phyloP scores from a whole-genome alignment of 2,797 vertebrate species.

The Odontamblyopus rebecca region DNA sequence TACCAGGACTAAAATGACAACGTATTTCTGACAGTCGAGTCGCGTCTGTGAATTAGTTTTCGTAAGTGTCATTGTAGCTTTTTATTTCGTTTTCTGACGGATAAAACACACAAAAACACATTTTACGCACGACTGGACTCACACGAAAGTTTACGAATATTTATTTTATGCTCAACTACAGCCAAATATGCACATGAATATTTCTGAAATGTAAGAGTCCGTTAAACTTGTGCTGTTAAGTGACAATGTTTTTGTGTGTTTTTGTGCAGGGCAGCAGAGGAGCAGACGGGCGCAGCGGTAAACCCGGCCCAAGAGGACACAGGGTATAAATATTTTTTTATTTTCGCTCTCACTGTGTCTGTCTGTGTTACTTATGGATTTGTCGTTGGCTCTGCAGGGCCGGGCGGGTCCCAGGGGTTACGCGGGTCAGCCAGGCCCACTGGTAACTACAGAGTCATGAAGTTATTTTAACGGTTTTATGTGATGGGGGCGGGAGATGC shows the following conservation, averaged over 20 bases:
- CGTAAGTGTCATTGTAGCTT: too few relatives aligned
- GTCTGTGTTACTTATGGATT: background rate
- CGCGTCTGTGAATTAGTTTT: too few relatives aligned
- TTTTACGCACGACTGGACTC: too few relatives aligned
- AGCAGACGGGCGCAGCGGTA: constrained; percentile 77
- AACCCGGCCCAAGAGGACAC: constrained; percentile 77
- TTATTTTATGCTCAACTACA: too few relatives aligned
- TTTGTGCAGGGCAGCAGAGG: constrained; percentile 81
- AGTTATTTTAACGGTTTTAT: too few relatives aligned
- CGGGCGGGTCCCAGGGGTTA: constrained; percentile 69
- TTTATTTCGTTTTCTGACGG: too few relatives aligned
- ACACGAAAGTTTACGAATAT: too few relatives aligned
- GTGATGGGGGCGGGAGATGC: too few relatives aligned
- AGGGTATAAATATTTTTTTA: constrained; percentile 65
- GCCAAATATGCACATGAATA: too few relatives aligned
- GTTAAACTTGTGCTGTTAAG: background rate
- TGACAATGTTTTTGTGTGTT: background rate
- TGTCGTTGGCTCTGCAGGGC: constrained; percentile 55
- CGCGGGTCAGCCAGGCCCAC: constrained; percentile 67
- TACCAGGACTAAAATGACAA: too few relatives aligned
- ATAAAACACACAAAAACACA: too few relatives aligned
- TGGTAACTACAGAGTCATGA: constrained; percentile 53
- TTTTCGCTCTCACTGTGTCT: background rate
- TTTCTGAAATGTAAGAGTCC: background rate
- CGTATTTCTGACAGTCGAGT: too few relatives aligned